Base-by-base conservation (phyloP, 2,797 vertebrate genomes). In the Odontamblyopus lacepedii region DNA sequence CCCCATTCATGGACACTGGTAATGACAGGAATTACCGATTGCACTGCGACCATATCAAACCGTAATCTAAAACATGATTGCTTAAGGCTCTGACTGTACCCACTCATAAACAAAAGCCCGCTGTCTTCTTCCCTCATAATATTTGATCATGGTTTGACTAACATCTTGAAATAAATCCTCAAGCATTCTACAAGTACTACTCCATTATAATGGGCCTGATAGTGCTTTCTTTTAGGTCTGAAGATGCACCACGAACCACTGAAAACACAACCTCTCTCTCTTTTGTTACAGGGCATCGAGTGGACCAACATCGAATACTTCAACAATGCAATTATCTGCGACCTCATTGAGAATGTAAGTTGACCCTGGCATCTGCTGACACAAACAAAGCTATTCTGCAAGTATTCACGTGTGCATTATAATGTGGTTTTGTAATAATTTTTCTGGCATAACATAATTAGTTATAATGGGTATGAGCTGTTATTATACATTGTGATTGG, bases 301-400 rank as follows among this genome's bases (percentile, higher is more conserved):
- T 99, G 98, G 98, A 99, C 96, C 79, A 98, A 98, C 82, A 97
- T 99, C 8, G 97, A 98, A 64, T 99, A 99, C 90, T 99, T 99
- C 94, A 99, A 99, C 94, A 99, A 99, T 65, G 96, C 98, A 29
- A 80, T 98, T 71, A 99, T 99, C 90, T 99, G 98, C 88, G 96
- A 98, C 89, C 95, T 99, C 75, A 99, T 99, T 89, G 98, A 99
- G 93, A 99, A 99, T 78, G 98, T 99, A 92, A 98, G 98, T 97
- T 76, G 5, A n/a, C 48, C 63, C 76, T 53, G 19, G 50, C 29
- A 19, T 63, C 29, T 27, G 50, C 66, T 6, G 16, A 80, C 44
- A 29, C 53, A 63, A 53, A 30, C 35, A 66, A 59, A 67, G 6
- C 62, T 30, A 19, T 60, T 57, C 30, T 59, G 9, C 55, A 55